Evolutionary conservation across 2,888 invertebrate genomes (phyloP).

Genomic region (Andrena chrysosceles): DNA sequence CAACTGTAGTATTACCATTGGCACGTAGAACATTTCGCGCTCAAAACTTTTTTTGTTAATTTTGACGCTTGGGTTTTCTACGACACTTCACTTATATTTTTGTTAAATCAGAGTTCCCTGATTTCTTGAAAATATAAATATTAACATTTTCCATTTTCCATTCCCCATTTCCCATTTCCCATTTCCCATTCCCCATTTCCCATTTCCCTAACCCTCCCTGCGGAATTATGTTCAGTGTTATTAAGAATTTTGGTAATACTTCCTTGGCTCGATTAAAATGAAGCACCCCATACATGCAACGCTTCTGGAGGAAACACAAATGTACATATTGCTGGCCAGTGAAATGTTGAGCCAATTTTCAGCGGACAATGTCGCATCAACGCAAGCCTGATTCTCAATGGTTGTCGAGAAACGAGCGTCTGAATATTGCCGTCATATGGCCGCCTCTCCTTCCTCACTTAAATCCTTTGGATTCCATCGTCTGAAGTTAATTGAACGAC

Average conservation of each 20-base stretch:
- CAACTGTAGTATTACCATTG: too few relatives aligned
- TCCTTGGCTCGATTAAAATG: neutral
- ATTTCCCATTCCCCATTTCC: too few relatives aligned
- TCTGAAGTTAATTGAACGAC: constrained; percentile 54
- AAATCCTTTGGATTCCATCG: constrained; percentile 47
- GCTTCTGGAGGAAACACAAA: neutral
- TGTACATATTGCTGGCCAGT: constrained; percentile 1
- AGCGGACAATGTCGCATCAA: constrained; percentile 9
- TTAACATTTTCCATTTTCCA: too few relatives aligned
- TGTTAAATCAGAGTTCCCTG: too few relatives aligned
- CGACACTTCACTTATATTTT: too few relatives aligned
- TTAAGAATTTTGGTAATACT: neutral
- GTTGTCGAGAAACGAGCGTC: constrained; percentile 37
- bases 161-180: too few relatives aligned
- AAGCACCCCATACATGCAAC: neutral
- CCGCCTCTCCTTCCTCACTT: constrained; percentile 10
- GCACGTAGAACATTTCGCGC: too few relatives aligned
- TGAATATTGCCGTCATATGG: constrained; percentile 32
- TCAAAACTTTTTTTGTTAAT: too few relatives aligned
- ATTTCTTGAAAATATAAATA: too few relatives aligned
- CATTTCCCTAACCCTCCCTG: too few relatives aligned
- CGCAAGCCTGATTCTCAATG: constrained; percentile 20
- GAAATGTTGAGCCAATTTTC: constrained; percentile 39
- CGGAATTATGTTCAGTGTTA: neutral
- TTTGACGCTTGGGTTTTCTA: too few relatives aligned